Evolutionary conservation across 2,113 vertebrate species (phyloP).

Genomic region (Nansenia antarctica): DNA sequence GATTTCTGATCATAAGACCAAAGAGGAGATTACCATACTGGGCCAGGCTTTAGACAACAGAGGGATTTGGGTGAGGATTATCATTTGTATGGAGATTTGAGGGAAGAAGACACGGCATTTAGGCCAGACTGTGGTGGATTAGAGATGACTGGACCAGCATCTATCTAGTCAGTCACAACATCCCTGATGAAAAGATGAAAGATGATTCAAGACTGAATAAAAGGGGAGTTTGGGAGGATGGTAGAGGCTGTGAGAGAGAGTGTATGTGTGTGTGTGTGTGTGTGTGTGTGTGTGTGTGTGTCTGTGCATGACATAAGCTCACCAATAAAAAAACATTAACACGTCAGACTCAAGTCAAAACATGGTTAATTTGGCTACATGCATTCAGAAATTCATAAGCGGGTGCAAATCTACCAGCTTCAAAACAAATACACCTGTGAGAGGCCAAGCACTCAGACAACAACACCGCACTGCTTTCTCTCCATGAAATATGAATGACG

Average conservation of each 20-base stretch:
- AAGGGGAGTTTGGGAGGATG: neutral
- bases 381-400: constrained; percentile 16
- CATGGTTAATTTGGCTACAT: no score
- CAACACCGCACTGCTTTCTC: constrained; percentile 43
- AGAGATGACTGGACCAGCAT: neutral
- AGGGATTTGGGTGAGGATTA: neutral
- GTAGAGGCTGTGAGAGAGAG: neutral
- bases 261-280: constrained; percentile 4
- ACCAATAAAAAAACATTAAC: constrained; percentile 10
- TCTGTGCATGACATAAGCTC: neutral
- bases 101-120: neutral
- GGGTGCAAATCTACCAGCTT: no score
- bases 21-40: neutral
- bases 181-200: neutral
- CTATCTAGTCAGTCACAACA: neutral
- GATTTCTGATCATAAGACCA: neutral
- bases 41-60: neutral
- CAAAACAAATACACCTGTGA: constrained; percentile 39
- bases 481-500: constrained; percentile 66
- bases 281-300: neutral
- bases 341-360: no score
- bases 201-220: neutral
- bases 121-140: neutral
- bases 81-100: neutral
- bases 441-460: constrained; percentile 14